Base-by-base conservation (phyloP, 2,888 invertebrate genomes). In the Andrena dorsata region DNA sequence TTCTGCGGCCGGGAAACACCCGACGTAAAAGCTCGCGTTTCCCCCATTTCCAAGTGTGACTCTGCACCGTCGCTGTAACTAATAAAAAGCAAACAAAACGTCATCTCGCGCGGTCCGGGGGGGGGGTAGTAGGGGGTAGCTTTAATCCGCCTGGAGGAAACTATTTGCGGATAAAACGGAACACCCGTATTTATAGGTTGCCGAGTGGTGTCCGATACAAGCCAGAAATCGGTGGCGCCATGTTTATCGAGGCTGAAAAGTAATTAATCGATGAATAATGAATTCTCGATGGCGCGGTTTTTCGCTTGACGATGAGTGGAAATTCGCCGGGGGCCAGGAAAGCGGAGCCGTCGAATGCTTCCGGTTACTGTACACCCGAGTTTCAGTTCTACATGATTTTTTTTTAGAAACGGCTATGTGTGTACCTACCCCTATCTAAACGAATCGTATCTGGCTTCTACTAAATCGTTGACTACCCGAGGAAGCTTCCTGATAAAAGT, bases 161-260 rank as follows among this genome's bases (percentile, higher is more conserved):
- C 76, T 76, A 78, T 74, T 74, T 61, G 66, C 77, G 51, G 77
- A 74, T 66, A 61, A 74, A 65, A 51, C 74, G 61, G 20, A 60
- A 60, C 51, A 28, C 26, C 28, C 47, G 51, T 74, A 78, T 78
- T 78, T 77, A 74, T 66, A n/a, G 66, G 28, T 4, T 2, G 35
- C 16, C 66, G 26, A 16, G 49, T 66, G 28, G 20, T 30, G 20
- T 23, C 51, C 53, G 26, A 53, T 75, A 20, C 47, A n/a, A 5
- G 10, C 10, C 10, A 13, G 7, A 41, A 32, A 76, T 64, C 26
- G 64, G 20, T 23, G 7, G 30, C 32, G 32, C 20, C 13, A 32
- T n/a, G 16, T 41, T 76, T 23, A 28, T 51, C 71, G 16, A 1
- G 0, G 47, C 3, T 32, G 20, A 66, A 61, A 71, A 28, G 30